Base-by-base conservation (phyloP, 2,888 invertebrate species). In the Congeria kusceri region DNA sequence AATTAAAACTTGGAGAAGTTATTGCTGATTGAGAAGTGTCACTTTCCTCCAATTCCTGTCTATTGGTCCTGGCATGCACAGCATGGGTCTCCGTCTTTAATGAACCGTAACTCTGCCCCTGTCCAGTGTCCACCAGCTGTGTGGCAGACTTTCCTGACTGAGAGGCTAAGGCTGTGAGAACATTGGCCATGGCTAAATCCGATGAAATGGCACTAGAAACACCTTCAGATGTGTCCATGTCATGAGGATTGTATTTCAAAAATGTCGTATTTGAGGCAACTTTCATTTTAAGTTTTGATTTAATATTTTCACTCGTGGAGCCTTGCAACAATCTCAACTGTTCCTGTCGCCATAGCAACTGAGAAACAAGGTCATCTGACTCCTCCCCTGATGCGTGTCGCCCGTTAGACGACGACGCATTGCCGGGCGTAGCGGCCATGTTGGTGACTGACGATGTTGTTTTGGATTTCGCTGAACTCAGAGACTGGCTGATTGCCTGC, bases 401-500 rank as follows among this genome's bases (percentile, higher is more conserved):
- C 1, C 39, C 39, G 39, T 39, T 39, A 32, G 53, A 25, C 28
- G 68, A 32, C 7, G 70, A 39, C 5, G 44, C 59, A 20, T 63
- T 47, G 25, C 59, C 61, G 7, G 71, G 28, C 11, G 27, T 57
- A 9, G 58, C 20, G 44, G 67, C 67, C 15, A 49, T 64, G 15
- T 56, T 49, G 20, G 56, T 39, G n/a, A 47, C 53, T 49, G 66
- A 39, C 32, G 56, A 46, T 39, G 29, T 46, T 23, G 28, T 61
- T 39, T 79, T 70, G 23, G 56, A 20, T 29, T 59, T 79, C 27
- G 80, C 80, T 1, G 86, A 79, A 53, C 89, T 88, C 5, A 92
- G 69, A 25, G 91, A 91, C 47, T 91, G 91, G 18, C 91, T 90
- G 67, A 93, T 92, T 23, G 92, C 93, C 84, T 92, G 92, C 39